Conservation (phyloP, 1,140 invertebrate genomes). For the Drosophila mauritiana region DNA sequence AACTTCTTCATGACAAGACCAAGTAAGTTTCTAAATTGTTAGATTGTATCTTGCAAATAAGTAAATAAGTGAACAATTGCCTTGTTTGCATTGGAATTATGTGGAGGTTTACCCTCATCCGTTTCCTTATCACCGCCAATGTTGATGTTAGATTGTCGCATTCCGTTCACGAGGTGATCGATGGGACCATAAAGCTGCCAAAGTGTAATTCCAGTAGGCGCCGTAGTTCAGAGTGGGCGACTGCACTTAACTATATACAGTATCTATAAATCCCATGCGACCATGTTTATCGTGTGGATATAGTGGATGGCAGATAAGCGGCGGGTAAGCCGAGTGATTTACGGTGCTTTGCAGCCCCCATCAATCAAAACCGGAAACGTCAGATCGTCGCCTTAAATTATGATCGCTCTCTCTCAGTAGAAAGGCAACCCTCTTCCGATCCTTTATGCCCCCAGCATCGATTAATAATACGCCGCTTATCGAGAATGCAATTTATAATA, state of each 20-base stretch:
- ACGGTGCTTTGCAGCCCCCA: slow-evolving; percentile 24
- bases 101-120: slow-evolving; percentile 3
- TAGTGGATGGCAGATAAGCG: slow-evolving; percentile 45
- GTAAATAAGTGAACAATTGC: slow-evolving; percentile 30
- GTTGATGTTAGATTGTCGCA: slow-evolving; percentile 46
- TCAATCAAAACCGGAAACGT: slow-evolving; percentile 71
- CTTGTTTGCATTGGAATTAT: slow-evolving; percentile 22
- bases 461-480: slow-evolving; percentile 76
- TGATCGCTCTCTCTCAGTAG: slow-evolving; percentile 19
- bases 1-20: too few species aligned
- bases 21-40: neutral
- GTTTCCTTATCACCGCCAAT: slow-evolving; percentile 35
- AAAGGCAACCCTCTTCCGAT: neutral
- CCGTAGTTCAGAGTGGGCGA: slow-evolving; percentile 26
- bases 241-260: slow-evolving; percentile 14
- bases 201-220: slow-evolving; percentile 76
- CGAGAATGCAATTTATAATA: slow-evolving; percentile 77
- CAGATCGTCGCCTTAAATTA: slow-evolving; percentile 52
- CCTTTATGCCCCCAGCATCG: slow-evolving; percentile 9
- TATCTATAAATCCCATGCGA: slow-evolving; percentile 36
- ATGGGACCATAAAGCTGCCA: slow-evolving; percentile 67
- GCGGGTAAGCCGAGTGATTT: slow-evolving; percentile 45
- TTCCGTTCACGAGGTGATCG: slow-evolving; percentile 50
- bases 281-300: slow-evolving; percentile 45
- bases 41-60: slow-evolving; percentile 16